Evolutionary conservation across 2,797 vertebrate genomes (phyloP).

Genomic region (Orestias chungarensis): DNA sequence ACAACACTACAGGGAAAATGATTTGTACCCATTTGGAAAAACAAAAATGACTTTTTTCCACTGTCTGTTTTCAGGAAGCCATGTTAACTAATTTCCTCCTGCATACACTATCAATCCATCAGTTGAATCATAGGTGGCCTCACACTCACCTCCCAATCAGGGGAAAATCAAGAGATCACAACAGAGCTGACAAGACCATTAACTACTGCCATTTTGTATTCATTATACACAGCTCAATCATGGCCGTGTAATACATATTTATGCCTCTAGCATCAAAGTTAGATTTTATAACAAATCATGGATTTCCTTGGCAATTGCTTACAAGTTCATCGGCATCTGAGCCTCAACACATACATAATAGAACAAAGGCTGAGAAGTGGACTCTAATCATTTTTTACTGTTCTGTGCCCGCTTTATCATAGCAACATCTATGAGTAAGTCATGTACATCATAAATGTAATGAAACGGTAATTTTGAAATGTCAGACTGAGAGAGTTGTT

Average conservation of each 20-base stretch:
- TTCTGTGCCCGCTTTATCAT: conserved; percentile 53
- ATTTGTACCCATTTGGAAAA: conserved; percentile 25
- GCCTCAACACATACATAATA: conserved; percentile 17
- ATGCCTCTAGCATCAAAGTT: not conserved
- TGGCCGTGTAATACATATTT: not conserved
- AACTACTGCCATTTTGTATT: conserved; percentile 19
- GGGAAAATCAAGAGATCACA: conserved; percentile 41
- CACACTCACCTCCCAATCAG: conserved; percentile 36
- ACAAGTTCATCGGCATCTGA: not conserved
- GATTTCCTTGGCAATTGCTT: not conserved
- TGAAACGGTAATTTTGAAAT: conserved; percentile 63
- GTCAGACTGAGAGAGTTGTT: conserved; percentile 19
- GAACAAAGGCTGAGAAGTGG: conserved; percentile 16
- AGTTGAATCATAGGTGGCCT: conserved; percentile 41
- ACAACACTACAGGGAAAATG: conserved; percentile 26
- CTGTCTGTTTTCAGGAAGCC: conserved; percentile 22
- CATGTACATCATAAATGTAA: conserved; percentile 55
- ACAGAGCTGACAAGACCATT: conserved; percentile 42
- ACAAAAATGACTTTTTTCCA: conserved; percentile 8
- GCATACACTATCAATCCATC: conserved; percentile 37
- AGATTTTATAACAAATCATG: not conserved
- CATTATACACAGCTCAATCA: conserved; percentile 9
- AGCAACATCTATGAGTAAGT: conserved; percentile 38
- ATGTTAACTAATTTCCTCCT: conserved; percentile 37
- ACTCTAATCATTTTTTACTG: conserved; percentile 30